Conservation (phyloP, 2,797 vertebrate species). For the Acipenser ruthenus region DNA sequence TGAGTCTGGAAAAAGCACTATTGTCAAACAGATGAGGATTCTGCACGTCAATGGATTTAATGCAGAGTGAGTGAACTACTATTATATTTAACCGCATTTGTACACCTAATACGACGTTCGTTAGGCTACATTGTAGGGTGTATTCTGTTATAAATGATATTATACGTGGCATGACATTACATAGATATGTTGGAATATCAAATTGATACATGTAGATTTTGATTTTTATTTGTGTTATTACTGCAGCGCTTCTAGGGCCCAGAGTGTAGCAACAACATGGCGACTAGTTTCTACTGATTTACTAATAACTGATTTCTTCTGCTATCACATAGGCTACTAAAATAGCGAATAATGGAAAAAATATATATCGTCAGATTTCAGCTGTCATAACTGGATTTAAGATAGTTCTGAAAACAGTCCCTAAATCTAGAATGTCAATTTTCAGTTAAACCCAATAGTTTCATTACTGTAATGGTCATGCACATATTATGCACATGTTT, state of each 20-base stretch:
- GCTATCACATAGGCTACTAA: too few relatives aligned
- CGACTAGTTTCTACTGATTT: conserved; percentile 53
- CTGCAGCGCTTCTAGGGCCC: conserved; percentile 78
- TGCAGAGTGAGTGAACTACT: conserved; percentile 72
- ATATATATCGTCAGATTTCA: too few relatives aligned
- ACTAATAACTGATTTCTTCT: conserved; percentile 18
- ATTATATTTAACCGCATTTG: conserved; percentile 15
- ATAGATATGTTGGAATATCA: conserved; percentile 28
- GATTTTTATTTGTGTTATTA: conserved; percentile 48
- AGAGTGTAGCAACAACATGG: conserved; percentile 71
- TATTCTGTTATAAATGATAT: not conserved
- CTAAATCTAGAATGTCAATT: too few relatives aligned
- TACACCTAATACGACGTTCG: conserved; percentile 1
- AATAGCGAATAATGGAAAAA: too few relatives aligned
- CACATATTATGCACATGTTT: too few relatives aligned
- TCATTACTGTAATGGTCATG: too few relatives aligned
- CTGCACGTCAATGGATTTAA: conserved; percentile 96
- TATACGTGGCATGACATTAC: not conserved
- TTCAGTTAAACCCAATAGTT: too few relatives aligned
- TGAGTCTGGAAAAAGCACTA: conserved; percentile 96
- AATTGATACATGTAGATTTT: conserved; percentile 36
- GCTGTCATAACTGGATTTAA: too few relatives aligned
- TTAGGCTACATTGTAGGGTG: not conserved
- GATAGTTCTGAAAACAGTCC: too few relatives aligned
- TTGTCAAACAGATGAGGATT: conserved; percentile 97